Evolutionary conservation across 37 sponge, comb jelly and placozoan genomes (phyloP).

Genomic region (Theonella swinhoei): DNA sequence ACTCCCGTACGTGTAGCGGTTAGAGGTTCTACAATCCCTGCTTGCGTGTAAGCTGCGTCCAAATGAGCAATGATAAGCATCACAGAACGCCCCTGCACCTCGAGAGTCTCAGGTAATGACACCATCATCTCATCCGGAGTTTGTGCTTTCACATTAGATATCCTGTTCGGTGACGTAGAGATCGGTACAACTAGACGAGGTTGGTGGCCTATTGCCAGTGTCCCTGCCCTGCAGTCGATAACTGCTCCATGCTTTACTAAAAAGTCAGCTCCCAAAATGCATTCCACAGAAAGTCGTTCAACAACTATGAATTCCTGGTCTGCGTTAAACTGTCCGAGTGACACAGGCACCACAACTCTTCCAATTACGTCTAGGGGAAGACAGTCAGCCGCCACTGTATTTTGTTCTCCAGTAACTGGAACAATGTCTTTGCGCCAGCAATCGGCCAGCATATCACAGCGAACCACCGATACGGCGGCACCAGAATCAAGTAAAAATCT

Average conservation of each 20-base stretch:
- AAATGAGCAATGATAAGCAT: too few relatives aligned
- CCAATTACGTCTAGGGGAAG: conserved; percentile 16
- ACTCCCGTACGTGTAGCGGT: too few relatives aligned
- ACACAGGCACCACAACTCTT: not conserved
- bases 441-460: not conserved
- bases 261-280: conserved; percentile 22
- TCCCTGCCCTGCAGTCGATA: not conserved
- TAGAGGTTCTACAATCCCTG: too few relatives aligned
- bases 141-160: too few relatives aligned
- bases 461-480: conserved; percentile 25
- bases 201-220: not conserved
- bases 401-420: not conserved
- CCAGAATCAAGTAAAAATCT: conserved; percentile 23
- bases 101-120: too few relatives aligned
- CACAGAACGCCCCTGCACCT: too few relatives aligned
- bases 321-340: conserved; percentile 4
- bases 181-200: not conserved
- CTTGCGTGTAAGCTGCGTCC: too few relatives aligned
- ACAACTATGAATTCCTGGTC: conserved; percentile 28
- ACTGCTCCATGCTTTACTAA: conserved; percentile 1
- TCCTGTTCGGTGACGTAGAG: not conserved
- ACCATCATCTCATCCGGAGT: too few relatives aligned
- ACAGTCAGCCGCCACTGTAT: conserved; percentile 28
- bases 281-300: conserved; percentile 16
- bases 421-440: not conserved